Percentiles rank a stretch among this genome's conserved stretches.
Evolutionary conservation across 2,797 vertebrate genomes (phyloP).

Genomic region (Pogoniulus pusillus): DNA sequence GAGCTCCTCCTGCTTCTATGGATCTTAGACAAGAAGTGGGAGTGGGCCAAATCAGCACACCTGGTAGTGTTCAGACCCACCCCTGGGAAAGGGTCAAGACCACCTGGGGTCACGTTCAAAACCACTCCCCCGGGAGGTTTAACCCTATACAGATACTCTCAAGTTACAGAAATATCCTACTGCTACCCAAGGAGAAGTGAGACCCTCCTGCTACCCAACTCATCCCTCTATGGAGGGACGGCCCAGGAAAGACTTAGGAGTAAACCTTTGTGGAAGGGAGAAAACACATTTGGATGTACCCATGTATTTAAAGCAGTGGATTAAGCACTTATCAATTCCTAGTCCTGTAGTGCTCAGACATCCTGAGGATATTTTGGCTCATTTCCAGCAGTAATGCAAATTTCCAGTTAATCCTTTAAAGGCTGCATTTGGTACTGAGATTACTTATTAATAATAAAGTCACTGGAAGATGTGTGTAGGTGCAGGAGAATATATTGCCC

Average conservation of each 20-base stretch:
- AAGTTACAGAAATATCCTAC: neutral
- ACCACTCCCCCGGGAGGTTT: too few relatives aligned
- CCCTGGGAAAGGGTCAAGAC: too few relatives aligned
- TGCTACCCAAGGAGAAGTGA: neutral
- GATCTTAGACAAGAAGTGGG: too few relatives aligned
- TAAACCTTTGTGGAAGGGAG: neutral
- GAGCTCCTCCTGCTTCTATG: too few relatives aligned
- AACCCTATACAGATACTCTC: too few relatives aligned
- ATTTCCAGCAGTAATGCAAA: neutral
- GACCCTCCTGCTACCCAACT: neutral
- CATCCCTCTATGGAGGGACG: accelerated
- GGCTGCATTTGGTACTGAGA: neutral
- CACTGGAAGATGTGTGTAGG: neutral
- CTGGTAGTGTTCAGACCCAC: too few relatives aligned
- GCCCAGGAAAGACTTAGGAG: neutral
- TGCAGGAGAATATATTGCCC: neutral
- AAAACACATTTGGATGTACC: neutral
- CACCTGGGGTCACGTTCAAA: too few relatives aligned
- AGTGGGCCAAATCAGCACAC: too few relatives aligned
- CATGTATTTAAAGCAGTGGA: neutral
- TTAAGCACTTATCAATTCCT: neutral
- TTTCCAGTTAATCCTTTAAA: neutral
- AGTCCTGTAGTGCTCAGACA: neutral
- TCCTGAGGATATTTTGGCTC: neutral
- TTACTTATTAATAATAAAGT: neutral